These are phyloP conservation scores for Semibalanus balanoides DNA, from an alignment of 1,140 invertebrate genomes.

Conservation along the genomic window DNA sequence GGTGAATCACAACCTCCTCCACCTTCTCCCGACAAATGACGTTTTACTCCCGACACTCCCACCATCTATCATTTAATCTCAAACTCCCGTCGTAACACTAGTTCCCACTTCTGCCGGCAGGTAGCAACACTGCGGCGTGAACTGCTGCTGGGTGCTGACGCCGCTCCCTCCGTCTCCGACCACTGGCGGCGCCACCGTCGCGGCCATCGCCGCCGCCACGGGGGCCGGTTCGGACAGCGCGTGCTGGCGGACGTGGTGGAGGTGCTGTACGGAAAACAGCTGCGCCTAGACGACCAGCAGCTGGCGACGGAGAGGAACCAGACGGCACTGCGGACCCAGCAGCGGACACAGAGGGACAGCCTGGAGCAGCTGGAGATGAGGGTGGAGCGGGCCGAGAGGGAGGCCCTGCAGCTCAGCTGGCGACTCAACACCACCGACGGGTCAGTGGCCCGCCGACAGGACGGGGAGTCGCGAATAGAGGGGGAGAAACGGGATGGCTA, in stretches of 20 bases:
- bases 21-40: too few species aligned
- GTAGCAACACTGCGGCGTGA: not conserved
- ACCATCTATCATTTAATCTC: too few species aligned
- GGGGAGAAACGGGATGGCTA: too few species aligned
- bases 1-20: too few species aligned
- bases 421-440: not conserved
- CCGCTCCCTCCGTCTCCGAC: too few species aligned
- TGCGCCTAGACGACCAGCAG: not conserved
- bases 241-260: not conserved
- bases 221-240: not conserved
- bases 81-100: too few species aligned
- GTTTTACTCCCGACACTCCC: too few species aligned
- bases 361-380: not conserved
- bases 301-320: not conserved
- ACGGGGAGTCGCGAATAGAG: too few species aligned
- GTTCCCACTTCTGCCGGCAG: not conserved
- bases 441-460: not conserved
- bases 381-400: not conserved
- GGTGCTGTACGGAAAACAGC: not conserved
- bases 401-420: not conserved
- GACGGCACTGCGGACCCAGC: not conserved
- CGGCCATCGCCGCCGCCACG: too few species aligned
- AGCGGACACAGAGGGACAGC: too few species aligned
- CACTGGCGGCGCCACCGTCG: not conserved
- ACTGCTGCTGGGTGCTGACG: not conserved